Conservation (phyloP, 2,888 invertebrate species). For the Tetranychus piercei region DNA sequence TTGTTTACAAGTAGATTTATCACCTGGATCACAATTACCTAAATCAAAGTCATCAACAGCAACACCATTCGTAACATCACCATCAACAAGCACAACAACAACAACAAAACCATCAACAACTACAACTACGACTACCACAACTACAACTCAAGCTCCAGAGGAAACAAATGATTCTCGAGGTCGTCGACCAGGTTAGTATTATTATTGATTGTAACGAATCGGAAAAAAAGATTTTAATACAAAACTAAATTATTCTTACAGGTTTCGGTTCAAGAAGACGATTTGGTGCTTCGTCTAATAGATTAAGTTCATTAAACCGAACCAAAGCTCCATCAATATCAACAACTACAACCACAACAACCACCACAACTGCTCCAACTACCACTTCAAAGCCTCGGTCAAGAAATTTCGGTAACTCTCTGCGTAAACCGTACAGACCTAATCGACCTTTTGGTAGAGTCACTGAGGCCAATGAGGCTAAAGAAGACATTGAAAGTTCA, state of each 20-base stretch:
- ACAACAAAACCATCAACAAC: background rate
- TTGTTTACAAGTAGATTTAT: background rate
- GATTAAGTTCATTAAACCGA: background rate
- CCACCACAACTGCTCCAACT: background rate
- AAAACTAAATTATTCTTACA: background rate
- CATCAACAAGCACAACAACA: background rate
- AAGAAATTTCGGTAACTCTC: background rate
- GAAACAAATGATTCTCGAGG: background rate
- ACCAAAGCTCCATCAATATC: background rate
- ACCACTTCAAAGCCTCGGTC: background rate
- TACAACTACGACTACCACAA: background rate
- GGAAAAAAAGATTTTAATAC: background rate
- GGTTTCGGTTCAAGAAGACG: background rate
- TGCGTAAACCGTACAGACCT: background rate
- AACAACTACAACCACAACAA: background rate
- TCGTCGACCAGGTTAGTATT: background rate
- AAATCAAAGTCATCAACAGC: background rate
- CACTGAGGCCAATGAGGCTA: background rate
- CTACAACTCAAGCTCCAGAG: background rate
- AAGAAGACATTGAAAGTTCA: background rate
- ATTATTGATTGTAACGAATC: background rate
- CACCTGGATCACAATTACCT: background rate
- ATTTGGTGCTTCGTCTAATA: background rate
- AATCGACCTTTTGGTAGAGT: background rate
- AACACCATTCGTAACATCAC: background rate